phyloP scores from a whole-genome alignment of 2,797 vertebrate species.

The Rhabdophis nuchalis region DNA sequence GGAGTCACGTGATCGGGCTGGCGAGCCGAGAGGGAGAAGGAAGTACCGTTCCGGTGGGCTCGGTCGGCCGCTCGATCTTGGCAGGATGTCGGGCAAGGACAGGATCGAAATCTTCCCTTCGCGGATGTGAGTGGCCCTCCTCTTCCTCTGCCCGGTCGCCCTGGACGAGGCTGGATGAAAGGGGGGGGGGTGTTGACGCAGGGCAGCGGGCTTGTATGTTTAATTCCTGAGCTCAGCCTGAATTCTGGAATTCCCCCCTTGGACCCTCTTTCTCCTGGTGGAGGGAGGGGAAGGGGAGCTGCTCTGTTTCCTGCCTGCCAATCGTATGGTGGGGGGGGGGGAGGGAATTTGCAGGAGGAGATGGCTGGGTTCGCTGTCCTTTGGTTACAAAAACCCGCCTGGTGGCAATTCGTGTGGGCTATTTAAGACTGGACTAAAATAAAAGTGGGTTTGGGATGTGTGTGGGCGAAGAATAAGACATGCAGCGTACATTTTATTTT shows the following conservation, averaged over 20 bases:
- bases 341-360: neutral
- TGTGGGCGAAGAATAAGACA: too few species aligned
- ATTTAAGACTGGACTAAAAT: neutral
- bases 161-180: neutral
- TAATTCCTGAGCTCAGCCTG: neutral
- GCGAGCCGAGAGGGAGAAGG: neutral
- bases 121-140: constrained; percentile 85
- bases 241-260: neutral
- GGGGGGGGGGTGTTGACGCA: rapidly evolving
- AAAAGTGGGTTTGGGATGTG: too few species aligned
- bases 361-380: neutral
- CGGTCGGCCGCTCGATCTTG: rapidly evolving
- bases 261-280: neutral
- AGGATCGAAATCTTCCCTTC: constrained; percentile 96
- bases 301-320: neutral
- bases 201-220: too few species aligned
- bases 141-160: too few species aligned
- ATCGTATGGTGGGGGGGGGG: too few species aligned
- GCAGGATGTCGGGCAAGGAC: constrained; percentile 91
- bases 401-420: neutral
- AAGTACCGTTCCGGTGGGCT: neutral
- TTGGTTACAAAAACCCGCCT: neutral
- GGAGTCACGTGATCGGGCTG: constrained; percentile 2
- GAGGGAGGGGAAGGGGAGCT: neutral
- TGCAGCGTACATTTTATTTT: too few species aligned